phyloP scores from a whole-genome alignment of 2,797 vertebrate genomes.

The Rhinichthys osculus region DNA sequence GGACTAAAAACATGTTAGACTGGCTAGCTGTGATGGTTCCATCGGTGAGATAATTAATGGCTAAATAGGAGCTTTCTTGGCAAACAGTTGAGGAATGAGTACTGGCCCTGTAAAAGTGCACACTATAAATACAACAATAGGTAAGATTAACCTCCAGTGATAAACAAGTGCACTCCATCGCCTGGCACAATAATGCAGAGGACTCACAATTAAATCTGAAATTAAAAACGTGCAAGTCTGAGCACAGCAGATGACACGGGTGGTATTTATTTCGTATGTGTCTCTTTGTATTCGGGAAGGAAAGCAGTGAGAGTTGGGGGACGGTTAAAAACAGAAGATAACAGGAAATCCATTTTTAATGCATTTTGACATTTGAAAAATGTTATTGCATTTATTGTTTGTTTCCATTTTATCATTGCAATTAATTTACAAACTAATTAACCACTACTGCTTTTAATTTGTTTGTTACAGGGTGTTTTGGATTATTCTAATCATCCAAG shows the following conservation, averaged over 20 bases:
- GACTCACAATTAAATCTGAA: conserved; percentile 70
- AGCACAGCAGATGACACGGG: conserved; percentile 66
- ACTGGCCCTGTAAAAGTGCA: conserved; percentile 66
- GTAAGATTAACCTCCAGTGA: conserved; percentile 73
- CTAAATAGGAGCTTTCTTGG: conserved; percentile 71
- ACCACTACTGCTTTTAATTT: conserved; percentile 11
- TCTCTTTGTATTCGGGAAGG: neutral
- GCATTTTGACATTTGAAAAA: conserved; percentile 11
- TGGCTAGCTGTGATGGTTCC: conserved; percentile 68
- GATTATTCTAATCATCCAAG: conserved; percentile 27
- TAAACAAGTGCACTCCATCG: conserved; percentile 66
- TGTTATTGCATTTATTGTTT: neutral
- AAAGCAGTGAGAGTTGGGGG: conserved; percentile 21
- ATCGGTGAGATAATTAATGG: conserved; percentile 78
- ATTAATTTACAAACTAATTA: conserved; percentile 16
- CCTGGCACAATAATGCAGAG: conserved; percentile 62
- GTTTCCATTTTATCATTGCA: neutral
- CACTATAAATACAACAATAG: conserved; percentile 75
- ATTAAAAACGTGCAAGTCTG: conserved; percentile 66
- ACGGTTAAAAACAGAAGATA: conserved; percentile 13
- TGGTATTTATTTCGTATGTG: conserved; percentile 54
- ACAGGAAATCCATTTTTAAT: neutral
- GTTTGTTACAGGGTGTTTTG: conserved; percentile 20
- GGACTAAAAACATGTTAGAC: conserved; percentile 79
- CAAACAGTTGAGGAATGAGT: conserved; percentile 71